Percentiles rank a stretch among this genome's conserved stretches.
These are phyloP conservation scores for Ooceraea biroi DNA, from an alignment of 1,140 invertebrate species.

Conservation along the genomic window DNA sequence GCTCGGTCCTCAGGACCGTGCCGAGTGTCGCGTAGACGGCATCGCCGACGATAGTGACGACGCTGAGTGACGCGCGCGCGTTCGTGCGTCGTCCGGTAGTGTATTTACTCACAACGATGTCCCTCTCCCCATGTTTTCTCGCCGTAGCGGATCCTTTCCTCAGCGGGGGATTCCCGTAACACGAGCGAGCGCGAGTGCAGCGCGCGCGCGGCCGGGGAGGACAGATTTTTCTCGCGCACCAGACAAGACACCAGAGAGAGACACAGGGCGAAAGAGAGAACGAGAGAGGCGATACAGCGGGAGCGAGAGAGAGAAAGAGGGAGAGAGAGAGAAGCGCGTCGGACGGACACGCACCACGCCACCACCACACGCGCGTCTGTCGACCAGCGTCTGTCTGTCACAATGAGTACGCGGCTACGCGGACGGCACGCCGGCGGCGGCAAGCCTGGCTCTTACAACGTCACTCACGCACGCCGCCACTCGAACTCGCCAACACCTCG, in stretches of 20 bases:
- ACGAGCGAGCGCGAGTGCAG: slow-evolving; percentile 38
- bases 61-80: slow-evolving; percentile 8
- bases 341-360: slow-evolving; percentile 54
- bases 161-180: slow-evolving; percentile 60
- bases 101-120: slow-evolving; percentile 80
- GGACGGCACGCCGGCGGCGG: slow-evolving; percentile 31
- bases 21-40: background rate
- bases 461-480: background rate
- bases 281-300: background rate
- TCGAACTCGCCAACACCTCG: background rate
- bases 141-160: slow-evolving; percentile 69
- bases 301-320: slow-evolving; percentile 36
- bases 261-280: slow-evolving; percentile 26
- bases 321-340: slow-evolving; percentile 60
- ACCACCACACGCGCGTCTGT: slow-evolving; percentile 45
- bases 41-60: background rate
- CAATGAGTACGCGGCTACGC: slow-evolving; percentile 59
- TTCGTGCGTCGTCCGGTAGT: slow-evolving; percentile 54
- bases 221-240: slow-evolving; percentile 62
- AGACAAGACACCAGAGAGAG: slow-evolving; percentile 8
- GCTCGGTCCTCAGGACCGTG: no score
- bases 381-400: slow-evolving; percentile 59
- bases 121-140: slow-evolving; percentile 78
- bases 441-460: background rate
- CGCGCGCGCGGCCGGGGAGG: slow-evolving; percentile 40